Evolutionary conservation across 2,113 vertebrate genomes (phyloP).

Genomic region (Hiodon tergisus): DNA sequence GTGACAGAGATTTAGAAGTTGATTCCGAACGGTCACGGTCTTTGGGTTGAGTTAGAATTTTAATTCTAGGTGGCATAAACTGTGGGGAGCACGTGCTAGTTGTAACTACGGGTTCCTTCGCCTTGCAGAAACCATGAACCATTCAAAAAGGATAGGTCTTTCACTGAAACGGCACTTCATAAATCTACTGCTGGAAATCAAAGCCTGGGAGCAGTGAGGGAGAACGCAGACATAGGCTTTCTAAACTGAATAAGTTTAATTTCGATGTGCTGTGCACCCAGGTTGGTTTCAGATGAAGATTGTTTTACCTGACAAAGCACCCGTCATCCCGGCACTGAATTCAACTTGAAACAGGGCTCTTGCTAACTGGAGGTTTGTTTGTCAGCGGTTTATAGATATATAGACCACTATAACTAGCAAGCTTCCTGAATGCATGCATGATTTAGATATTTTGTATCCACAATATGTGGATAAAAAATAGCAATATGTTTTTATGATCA

Average conservation of each 20-base stretch:
- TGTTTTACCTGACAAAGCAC: constrained; percentile 13
- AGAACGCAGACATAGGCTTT: background rate
- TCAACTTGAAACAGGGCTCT: constrained; percentile 14
- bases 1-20: background rate
- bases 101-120: background rate
- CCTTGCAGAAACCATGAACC: background rate
- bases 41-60: background rate
- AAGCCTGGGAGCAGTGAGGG: background rate
- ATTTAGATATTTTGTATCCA: too few species aligned
- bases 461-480: too few species aligned
- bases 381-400: background rate
- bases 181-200: constrained; percentile 5
- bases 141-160: constrained; percentile 7
- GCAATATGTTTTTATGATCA: too few species aligned
- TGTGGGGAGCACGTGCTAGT: background rate
- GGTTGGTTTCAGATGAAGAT: background rate
- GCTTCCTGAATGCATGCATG: too few species aligned
- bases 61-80: background rate
- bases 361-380: background rate
- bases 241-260: background rate
- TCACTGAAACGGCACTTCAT: constrained; percentile 4
- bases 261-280: background rate
- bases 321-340: background rate
- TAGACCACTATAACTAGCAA: background rate
- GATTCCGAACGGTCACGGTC: background rate